Base-by-base conservation (phyloP, 2,888 invertebrate genomes). In the Nematopogon swammerdamellus region DNA sequence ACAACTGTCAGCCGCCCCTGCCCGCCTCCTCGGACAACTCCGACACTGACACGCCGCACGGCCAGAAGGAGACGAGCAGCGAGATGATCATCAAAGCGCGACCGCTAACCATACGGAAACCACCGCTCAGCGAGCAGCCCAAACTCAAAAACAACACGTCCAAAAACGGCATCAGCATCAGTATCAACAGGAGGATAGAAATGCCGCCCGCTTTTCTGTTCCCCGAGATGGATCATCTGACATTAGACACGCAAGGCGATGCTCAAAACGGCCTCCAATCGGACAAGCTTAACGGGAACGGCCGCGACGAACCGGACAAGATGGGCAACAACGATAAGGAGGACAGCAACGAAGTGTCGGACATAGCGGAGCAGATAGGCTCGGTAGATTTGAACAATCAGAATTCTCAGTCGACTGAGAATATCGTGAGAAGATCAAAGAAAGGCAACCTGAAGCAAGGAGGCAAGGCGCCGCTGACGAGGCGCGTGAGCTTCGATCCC, bases 401-500 rank as follows among this genome's bases (percentile, higher is more conserved):
- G 63, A 79, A 79, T 65, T 77, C 76, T 62, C 85, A 85, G 64
- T 71, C 70, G 44, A 68, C 83, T 59, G 82, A 77, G 63, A 74
- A 89, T 57, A 67, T 72, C 50, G 63, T 76, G 67, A 25, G 46
- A n/a, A 82, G 89, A 61, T 82, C 85, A 58, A 89, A 87, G 70
- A 91, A 92, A 65, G 91, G 91, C 45, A 91, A 91, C 62, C 71
- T 92, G 60, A 92, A 94, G 67, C 84, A 84, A 61, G 86, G 84
- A 47, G 84, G 87, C 19, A 89, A 89, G 59, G 85, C 84, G 19
- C 91, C 89, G 60, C 65, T 90, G 30, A 85, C 89, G 3, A 82
- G 95, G 56, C 82, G 96, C 52, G 97, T 99, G 36, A 96, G 95
- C 67, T 99, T 99, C 66, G 98, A 99, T 81, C 98, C 99, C 18